Base-by-base conservation (phyloP, 2,113 vertebrate species). In the Solenodon paradoxus region DNA sequence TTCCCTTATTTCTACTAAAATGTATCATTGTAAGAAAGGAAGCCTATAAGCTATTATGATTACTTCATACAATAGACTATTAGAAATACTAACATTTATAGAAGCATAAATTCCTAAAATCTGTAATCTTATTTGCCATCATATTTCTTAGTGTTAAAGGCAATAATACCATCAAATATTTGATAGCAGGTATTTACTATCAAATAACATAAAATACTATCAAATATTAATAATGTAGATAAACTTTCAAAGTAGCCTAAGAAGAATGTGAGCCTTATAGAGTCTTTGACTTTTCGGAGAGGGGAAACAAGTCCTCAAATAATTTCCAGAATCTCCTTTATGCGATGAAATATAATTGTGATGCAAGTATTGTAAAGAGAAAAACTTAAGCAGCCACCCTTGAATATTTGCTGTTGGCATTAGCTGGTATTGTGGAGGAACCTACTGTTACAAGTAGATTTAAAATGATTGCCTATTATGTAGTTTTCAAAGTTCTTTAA, bases 1-100 rank as follows among this genome's bases (percentile, higher is more conserved):
- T 74, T 86, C 26, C n/a, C 32, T 59, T 92, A 71, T 95, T 92
- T 75, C 53, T 47, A 75, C 53, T 87, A 87, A 91, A 93, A 51
- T 82, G 8, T 53, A 63, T 66, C 90, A 83, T 89, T 38, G 1
- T 42, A 63, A 83, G 47, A 88, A 16, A 26, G 22, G 63, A 81
- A 71, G 53, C 79, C 28, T 93, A 1, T 75, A 49, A 45, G 30
- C 49, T 89, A 6, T 40, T 80, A 68, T 26, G 5, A 24, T 74
- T 59, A 74, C 45, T 86, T 96, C n/a, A 83, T 80, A 24, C 45
- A 53, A n/a, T 88, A 82, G 12, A 75, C 30, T 90, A 35, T 19
- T 95, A 68, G 82, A n/a, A 96, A 40, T 82, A 95, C 69, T 22
- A 86, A 42, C 72, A 74, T 64, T 69, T 40, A 66, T 55, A 13